Percentiles rank a stretch among this genome's conserved stretches.
Conservation (phyloP, 1,140 invertebrate species). For the Megalonaias nervosa region DNA sequence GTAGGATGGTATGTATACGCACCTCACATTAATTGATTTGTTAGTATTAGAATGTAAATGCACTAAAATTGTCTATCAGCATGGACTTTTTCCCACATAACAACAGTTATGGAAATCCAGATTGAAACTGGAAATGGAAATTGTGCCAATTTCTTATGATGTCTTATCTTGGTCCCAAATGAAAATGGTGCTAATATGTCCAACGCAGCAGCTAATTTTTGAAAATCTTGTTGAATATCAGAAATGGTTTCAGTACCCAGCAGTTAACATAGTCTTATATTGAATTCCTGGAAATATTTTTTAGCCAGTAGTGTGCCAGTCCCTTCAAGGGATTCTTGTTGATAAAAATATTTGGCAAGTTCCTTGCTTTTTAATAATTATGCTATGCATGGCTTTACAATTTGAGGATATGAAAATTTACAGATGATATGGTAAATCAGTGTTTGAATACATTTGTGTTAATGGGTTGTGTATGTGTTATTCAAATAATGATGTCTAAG, state of each 20-base stretch:
- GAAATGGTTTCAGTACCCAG: no score
- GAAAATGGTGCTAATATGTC: no score
- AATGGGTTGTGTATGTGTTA: neutral
- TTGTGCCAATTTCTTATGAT: no score
- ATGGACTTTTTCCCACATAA: neutral
- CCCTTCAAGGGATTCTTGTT: no score
- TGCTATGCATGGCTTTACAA: no score
- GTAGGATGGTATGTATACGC: constrained; percentile 90
- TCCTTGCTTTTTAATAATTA: neutral
- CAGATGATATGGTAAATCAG: neutral
- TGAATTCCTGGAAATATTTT: no score
- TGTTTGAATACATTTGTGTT: neutral
- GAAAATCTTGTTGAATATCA: neutral
- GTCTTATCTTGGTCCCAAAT: no score
- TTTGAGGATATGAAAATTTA: neutral
- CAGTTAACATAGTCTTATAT: no score
- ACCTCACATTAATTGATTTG: no score
- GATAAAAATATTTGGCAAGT: neutral
- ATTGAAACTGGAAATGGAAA: no score
- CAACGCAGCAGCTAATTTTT: no score
- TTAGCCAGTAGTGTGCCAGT: neutral
- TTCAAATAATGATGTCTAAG: constrained; percentile 3
- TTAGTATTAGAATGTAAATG: neutral
- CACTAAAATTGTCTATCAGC: neutral
- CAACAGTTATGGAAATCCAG: neutral